Percentiles rank a stretch among this genome's conserved stretches.
Evolutionary conservation across 2,888 invertebrate genomes (phyloP).

Genomic region (Sesia apiformis): DNA sequence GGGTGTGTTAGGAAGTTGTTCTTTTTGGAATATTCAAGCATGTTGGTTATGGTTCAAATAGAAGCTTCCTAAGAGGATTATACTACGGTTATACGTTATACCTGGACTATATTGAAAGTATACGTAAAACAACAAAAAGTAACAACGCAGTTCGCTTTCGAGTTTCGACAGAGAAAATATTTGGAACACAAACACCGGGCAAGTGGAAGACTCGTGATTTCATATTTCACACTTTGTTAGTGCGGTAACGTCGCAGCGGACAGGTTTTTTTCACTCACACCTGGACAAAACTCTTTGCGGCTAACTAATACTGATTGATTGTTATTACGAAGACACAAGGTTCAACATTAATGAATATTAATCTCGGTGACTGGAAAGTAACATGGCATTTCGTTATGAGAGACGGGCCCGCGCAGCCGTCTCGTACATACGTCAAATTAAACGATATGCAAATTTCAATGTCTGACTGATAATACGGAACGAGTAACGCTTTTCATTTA

Average conservation of each 20-base stretch:
- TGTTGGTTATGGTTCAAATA: slow-evolving; percentile 1
- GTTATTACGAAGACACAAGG: slow-evolving; percentile 17
- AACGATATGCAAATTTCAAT: slow-evolving; percentile 59
- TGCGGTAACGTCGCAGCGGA: slow-evolving; percentile 52
- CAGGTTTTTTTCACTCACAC: slow-evolving; percentile 54
- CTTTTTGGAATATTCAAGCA: background rate
- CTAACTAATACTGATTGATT: slow-evolving; percentile 4
- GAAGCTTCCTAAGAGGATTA: slow-evolving; percentile 13
- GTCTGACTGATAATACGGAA: slow-evolving; percentile 38
- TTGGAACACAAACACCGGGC: slow-evolving; percentile 66
- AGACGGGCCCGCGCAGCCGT: slow-evolving; percentile 11
- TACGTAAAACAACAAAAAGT: background rate
- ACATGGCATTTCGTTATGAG: background rate
- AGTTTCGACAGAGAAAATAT: slow-evolving; percentile 64
- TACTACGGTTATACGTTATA: background rate
- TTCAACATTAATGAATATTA: slow-evolving; percentile 11
- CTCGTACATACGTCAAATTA: slow-evolving; percentile 49
- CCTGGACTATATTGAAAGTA: background rate
- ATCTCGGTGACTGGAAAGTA: background rate
- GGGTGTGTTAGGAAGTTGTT: slow-evolving; percentile 29
- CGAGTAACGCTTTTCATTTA: slow-evolving; percentile 43
- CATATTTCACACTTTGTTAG: slow-evolving; percentile 71
- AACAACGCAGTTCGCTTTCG: slow-evolving; percentile 38
- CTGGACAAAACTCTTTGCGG: slow-evolving; percentile 1
- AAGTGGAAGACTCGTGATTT: slow-evolving; percentile 69